These are phyloP conservation scores for Budorcas taxicolor DNA, from an alignment of 2,113 vertebrate genomes.

Conservation along the genomic window DNA sequence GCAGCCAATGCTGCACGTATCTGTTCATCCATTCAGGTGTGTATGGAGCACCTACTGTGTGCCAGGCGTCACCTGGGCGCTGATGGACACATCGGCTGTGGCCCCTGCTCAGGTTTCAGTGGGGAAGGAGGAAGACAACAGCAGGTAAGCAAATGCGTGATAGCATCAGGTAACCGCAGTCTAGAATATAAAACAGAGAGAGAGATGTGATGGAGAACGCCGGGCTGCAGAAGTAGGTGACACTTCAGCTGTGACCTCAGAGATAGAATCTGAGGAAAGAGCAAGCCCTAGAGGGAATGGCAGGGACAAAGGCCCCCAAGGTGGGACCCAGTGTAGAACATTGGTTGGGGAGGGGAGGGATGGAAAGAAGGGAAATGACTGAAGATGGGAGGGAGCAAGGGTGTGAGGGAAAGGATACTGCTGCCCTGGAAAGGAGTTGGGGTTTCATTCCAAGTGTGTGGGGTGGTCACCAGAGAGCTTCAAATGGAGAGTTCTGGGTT, in stretches of 20 bases:
- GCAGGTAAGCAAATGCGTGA: neutral
- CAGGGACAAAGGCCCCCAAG: neutral
- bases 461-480: neutral
- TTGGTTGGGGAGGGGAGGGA: neutral
- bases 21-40: neutral
- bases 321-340: too few relatives aligned
- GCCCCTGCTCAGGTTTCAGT: neutral
- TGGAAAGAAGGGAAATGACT: neutral
- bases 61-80: neutral
- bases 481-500: neutral
- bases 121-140: neutral
- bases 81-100: neutral
- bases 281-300: neutral
- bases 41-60: neutral
- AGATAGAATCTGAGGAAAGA: neutral
- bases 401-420: neutral
- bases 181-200: neutral
- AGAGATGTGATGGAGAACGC: neutral
- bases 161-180: neutral
- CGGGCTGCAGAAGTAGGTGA: neutral
- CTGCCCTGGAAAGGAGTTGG: neutral
- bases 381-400: neutral
- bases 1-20: fast-evolving
- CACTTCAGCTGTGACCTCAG: neutral
- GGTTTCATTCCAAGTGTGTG: neutral